Evolutionary conservation across 2,888 invertebrate genomes (phyloP).

Genomic region (Smittia aterrima): DNA sequence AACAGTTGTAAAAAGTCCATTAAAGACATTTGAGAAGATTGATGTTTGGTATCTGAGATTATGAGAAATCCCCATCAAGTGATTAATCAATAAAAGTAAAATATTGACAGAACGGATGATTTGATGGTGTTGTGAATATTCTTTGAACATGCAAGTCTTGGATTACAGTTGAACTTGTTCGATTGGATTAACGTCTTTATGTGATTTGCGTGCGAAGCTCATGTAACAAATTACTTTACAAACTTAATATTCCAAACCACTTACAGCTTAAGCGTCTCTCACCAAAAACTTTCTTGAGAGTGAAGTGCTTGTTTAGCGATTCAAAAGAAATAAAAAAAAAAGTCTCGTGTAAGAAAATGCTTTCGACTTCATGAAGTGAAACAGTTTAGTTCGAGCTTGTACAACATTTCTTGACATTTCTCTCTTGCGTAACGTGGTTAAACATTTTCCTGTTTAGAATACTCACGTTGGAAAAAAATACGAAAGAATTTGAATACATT

Average conservation of each 20-base stretch:
- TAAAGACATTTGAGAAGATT: conserved; percentile 38
- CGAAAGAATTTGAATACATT: conserved; percentile 6
- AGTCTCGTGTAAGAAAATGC: too few species aligned
- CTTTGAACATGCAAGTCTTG: neutral
- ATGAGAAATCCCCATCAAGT: conserved; percentile 21
- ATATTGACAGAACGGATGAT: neutral
- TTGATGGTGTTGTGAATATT: neutral
- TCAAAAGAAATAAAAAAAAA: too few species aligned
- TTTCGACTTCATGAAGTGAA: too few species aligned
- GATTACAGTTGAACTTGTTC: neutral
- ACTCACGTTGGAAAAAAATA: too few species aligned
- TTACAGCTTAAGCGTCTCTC: too few species aligned
- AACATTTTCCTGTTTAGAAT: neutral
- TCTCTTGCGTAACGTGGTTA: neutral
- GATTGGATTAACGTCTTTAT: neutral
- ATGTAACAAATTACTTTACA: too few species aligned
- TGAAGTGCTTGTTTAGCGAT: too few species aligned
- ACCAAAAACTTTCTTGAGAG: too few species aligned
- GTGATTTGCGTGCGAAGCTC: too few species aligned
- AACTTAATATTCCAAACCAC: too few species aligned
- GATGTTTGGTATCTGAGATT: conserved; percentile 37
- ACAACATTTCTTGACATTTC: neutral
- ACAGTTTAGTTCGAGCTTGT: too few species aligned
- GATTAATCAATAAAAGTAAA: conserved; percentile 36
- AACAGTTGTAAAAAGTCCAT: neutral